Evolutionary conservation across 2,797 vertebrate genomes (phyloP), one percentile per base, ranked within the genome.

Genomic region (Hippoglossus hippoglossus): DNA sequence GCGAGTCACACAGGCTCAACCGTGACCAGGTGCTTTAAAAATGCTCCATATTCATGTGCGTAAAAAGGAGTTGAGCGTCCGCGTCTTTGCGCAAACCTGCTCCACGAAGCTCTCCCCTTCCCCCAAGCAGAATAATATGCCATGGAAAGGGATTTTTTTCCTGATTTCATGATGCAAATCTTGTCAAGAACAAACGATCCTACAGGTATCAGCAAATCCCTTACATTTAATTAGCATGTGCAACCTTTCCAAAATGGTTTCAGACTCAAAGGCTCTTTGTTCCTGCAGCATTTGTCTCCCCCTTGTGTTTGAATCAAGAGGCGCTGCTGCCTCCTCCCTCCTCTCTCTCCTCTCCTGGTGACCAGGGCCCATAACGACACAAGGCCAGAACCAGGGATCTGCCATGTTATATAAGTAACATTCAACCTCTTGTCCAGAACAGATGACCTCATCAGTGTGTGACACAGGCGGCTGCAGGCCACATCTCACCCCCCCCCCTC

Each of bases 231-330:
- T 78, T 31, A 55, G 41, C 71, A 52, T 61, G 63, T 75, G 59
- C 72, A 59, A 68, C 49, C 46, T 63, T 59, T 75, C 41, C 56
- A 67, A 75, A 57, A 85, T 62, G 69, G 50, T 80, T 39, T 39
- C 6, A 59, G 59, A 70, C 41, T 67, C 57, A 5, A 22, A 21
- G 11, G 6, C 0, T 51, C 8, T 41, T 15, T 61, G 36, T 67
- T 63, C 24, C 41, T 60, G 49, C 62, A 70, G 87, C 70, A 73
- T 93, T 83, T 94, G 93, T 92, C 92, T 86, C 92, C 92, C 85
- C 63, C 93, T 63, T 68, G 87, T 79, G 93, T 69, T 69, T 59
- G 34, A 26, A 6, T 16, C 0, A 3, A 19, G 34, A 44, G 16
- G 25, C 25, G 34, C n/a, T 6, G 8, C 18, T 19, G 6, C 28